Conservation (phyloP, 2,113 vertebrate species). For the Myiopsitta monachus region DNA sequence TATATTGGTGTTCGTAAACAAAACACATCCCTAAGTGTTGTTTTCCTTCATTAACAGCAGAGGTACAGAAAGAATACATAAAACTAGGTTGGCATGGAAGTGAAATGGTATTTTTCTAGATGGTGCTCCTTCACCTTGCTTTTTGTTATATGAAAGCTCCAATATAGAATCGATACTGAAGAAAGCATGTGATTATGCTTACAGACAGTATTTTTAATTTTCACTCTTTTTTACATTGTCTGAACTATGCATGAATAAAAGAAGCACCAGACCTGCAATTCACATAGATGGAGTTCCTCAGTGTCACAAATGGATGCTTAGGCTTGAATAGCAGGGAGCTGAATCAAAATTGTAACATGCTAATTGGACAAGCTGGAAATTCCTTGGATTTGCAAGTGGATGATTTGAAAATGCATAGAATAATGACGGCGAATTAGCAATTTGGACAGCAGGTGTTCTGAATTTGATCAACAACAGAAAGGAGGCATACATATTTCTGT, state of each 20-base stretch:
- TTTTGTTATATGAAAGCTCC: not conserved
- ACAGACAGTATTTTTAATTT: not conserved
- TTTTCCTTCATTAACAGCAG: not conserved
- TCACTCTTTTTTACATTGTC: not conserved
- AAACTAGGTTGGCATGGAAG: not conserved
- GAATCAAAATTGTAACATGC: not conserved
- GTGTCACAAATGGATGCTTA: not conserved
- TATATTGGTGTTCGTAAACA: not conserved
- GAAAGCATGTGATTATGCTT: not conserved
- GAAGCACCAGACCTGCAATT: not conserved
- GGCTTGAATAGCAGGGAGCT: not conserved
- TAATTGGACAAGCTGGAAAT: not conserved
- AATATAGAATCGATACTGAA: not conserved
- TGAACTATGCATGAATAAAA: not conserved
- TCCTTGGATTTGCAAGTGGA: not conserved
- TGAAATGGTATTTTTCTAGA: not conserved
- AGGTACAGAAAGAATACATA: not conserved
- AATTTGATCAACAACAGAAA: not conserved
- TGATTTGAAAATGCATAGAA: not conserved
- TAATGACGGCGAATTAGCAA: not conserved
- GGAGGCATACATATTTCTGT: not conserved
- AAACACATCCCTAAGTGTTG: rapidly evolving
- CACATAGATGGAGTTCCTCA: not conserved
- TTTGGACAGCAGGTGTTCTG: not conserved
- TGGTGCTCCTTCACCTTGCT: not conserved